Evolutionary conservation across 2,113 vertebrate genomes (phyloP), one percentile per base, ranked within the genome.

Genomic region (Alectura lathami): DNA sequence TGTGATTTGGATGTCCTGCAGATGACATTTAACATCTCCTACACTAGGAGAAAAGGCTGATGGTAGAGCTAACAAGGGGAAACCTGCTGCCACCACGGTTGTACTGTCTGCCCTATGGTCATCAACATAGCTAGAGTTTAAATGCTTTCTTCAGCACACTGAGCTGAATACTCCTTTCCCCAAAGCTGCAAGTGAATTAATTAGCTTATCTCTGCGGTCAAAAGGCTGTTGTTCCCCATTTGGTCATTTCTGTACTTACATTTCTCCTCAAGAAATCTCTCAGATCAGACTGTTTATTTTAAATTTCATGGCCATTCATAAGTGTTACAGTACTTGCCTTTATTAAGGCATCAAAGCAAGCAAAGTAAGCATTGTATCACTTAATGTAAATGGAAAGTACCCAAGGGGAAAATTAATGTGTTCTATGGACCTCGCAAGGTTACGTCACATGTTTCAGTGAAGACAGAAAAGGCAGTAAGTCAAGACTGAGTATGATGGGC

Each of bases 351-450:
- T 47, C 36, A 24, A 69, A 91, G 84, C 96, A 97, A 91, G 86
- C 60, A 67, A 94, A 81, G 78, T 82, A 96, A 96, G 70, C 73
- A 66, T 96, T 96, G 96, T 97, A 95, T 94, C 76, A 82, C 75
- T 97, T 94, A 87, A 77, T 91, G 64, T 57, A 97, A 96, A 95
- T 86, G 6, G 6, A 91, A 96, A 93, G 34, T 79, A 86, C 92
- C 86, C 64, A 48, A 56, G 80, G 64, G 94, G n/a, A 54, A 87
- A 82, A 64, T 95, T 84, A 95, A 88, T 93, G 88, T 77, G 16
- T 84, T 93, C 69, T 89, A 50, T 47, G 53, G 59, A 88, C 69
- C 53, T 83, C n/a, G 69, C 94, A 95, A 97, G 34, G 74, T 96
- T 87, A 84, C 72, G 63, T 82, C 81, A 86, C 59, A 27, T 78